phyloP scores from a whole-genome alignment of 2,797 vertebrate species.

The Sylvilagus floridanus region DNA sequence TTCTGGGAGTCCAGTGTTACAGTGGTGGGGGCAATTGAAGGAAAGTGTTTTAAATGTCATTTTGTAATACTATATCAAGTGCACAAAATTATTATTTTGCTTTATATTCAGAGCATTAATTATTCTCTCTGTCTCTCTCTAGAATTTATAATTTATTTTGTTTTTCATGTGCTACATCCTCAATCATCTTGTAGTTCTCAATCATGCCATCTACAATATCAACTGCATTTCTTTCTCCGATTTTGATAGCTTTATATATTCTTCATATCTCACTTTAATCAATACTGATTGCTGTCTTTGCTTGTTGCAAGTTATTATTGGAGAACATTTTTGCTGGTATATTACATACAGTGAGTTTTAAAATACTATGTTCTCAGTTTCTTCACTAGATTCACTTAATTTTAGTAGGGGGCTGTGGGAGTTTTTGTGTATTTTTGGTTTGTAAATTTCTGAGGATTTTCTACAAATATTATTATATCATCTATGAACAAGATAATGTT shows the following conservation, averaged over 20 bases:
- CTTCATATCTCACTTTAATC: background rate
- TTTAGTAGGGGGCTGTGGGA: background rate
- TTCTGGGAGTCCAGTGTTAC: background rate
- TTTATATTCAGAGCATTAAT: background rate
- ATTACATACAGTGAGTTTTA: background rate
- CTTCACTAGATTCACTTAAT: background rate
- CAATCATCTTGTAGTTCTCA: background rate
- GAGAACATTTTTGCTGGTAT: background rate
- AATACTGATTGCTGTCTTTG: background rate
- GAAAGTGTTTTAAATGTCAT: background rate
- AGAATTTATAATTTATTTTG: background rate
- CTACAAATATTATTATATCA: background rate
- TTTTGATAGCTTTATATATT: background rate
- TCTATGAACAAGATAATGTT: background rate
- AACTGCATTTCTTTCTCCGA: background rate
- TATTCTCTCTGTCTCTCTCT: background rate
- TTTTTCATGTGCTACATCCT: background rate
- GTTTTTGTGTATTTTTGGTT: background rate
- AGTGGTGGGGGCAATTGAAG: background rate
- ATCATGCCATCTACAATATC: background rate
- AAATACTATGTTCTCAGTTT: background rate
- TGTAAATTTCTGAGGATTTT: background rate
- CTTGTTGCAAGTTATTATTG: background rate
- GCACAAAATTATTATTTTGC: background rate
- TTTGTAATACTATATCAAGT: background rate